These are phyloP conservation scores for Pteruthius melanotis DNA, from an alignment of 2,113 vertebrate genomes.

Conservation along the genomic window DNA sequence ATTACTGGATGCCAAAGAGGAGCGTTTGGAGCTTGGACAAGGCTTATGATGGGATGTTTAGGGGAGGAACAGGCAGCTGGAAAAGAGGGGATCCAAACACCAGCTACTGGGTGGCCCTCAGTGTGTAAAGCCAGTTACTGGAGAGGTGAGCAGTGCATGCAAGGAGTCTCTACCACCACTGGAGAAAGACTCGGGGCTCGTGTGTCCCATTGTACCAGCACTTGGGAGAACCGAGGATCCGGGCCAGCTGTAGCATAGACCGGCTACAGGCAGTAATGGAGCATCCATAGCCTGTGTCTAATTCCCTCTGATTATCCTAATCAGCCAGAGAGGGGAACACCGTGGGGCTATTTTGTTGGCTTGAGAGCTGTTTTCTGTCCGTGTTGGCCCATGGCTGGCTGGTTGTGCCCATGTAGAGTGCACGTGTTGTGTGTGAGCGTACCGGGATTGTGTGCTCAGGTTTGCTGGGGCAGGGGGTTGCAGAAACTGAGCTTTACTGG, in stretches of 20 bases:
- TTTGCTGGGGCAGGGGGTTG: background rate
- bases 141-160: accelerated
- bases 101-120: background rate
- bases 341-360: background rate
- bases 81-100: background rate
- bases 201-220: background rate
- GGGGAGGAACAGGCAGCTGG: background rate
- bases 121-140: background rate
- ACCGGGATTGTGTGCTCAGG: background rate
- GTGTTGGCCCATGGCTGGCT: background rate
- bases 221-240: background rate
- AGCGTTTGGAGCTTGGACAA: background rate
- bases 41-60: background rate
- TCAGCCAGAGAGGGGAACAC: background rate
- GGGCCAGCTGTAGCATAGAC: background rate
- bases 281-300: background rate
- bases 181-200: background rate
- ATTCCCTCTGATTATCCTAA: background rate
- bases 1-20: background rate
- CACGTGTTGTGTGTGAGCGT: accelerated
- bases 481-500: background rate
- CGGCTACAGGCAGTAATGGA: background rate
- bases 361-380: background rate
- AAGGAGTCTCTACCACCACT: background rate
- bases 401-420: background rate